These are phyloP conservation scores for Poecilus cupreus DNA, from an alignment of 2,888 invertebrate genomes.

Conservation along the genomic window DNA sequence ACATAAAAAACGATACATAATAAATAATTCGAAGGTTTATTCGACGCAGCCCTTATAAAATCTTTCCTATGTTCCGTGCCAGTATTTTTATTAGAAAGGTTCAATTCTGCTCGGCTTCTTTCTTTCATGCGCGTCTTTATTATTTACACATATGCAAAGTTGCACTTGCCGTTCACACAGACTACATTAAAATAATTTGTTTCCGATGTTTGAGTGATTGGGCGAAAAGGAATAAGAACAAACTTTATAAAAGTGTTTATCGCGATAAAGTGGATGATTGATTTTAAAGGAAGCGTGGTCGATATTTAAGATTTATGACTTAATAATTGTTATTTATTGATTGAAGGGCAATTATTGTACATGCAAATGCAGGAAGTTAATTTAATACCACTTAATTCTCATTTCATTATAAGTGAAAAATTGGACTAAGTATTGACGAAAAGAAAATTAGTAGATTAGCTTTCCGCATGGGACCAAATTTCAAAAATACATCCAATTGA, in stretches of 20 bases:
- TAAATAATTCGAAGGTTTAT: slow-evolving; percentile 13
- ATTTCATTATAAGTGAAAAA: no score
- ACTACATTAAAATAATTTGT: slow-evolving; percentile 15
- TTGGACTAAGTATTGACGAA: no score
- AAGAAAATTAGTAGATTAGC: no score
- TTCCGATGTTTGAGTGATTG: not conserved
- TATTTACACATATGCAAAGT: not conserved
- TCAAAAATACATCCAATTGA: no score
- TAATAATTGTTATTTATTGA: slow-evolving; percentile 12
- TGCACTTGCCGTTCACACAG: not conserved
- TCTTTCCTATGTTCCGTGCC: not conserved
- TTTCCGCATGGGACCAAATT: no score
- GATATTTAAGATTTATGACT: slow-evolving; percentile 17
- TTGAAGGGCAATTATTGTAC: not conserved
- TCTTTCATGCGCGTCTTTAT: not conserved
- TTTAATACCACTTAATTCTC: no score
- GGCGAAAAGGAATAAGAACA: not conserved
- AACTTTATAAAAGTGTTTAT: slow-evolving; percentile 11
- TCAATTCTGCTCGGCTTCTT: not conserved
- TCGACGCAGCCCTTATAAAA: not conserved
- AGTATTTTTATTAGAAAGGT: not conserved
- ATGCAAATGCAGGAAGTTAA: not conserved
- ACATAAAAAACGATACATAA: slow-evolving; percentile 16
- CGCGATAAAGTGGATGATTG: not conserved
- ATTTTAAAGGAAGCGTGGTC: not conserved